phyloP scores from a whole-genome alignment of 1,140 invertebrate species.

The Popillia japonica region DNA sequence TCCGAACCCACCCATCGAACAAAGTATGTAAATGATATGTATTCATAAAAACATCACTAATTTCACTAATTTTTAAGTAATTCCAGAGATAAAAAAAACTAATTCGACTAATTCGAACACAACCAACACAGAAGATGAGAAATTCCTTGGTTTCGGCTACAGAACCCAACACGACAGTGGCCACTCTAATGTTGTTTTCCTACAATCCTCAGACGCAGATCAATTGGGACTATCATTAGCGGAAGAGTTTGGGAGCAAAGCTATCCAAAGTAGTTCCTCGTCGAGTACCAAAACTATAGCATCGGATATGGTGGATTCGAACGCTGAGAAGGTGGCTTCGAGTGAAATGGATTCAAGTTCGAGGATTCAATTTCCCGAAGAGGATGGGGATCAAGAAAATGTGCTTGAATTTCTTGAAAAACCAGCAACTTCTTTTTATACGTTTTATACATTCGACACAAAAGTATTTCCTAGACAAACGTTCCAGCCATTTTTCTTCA shows the following conservation, averaged over 20 bases:
- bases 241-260: not conserved
- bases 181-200: not conserved
- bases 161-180: slow-evolving; percentile 46
- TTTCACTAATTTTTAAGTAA: no score
- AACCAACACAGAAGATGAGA: not conserved
- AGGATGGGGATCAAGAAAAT: not conserved
- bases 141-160: slow-evolving; percentile 49
- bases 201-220: not conserved
- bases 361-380: not conserved
- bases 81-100: no score
- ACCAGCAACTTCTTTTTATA: not conserved
- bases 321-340: slow-evolving; percentile 3
- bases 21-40: no score
- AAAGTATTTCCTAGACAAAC: not conserved
- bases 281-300: slow-evolving; percentile 40
- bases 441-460: not conserved
- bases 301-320: slow-evolving; percentile 39
- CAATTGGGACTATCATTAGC: not conserved
- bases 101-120: no score
- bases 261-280: not conserved
- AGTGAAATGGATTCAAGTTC: no score
- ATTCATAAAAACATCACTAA: no score
- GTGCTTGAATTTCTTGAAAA: not conserved
- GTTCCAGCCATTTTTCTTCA: not conserved
- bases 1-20: no score